A percentile compares a stretch with the other conserved stretches of the same genome.
phyloP scores from a whole-genome alignment of 2,888 invertebrate species.

The Drosophila helvetica region DNA sequence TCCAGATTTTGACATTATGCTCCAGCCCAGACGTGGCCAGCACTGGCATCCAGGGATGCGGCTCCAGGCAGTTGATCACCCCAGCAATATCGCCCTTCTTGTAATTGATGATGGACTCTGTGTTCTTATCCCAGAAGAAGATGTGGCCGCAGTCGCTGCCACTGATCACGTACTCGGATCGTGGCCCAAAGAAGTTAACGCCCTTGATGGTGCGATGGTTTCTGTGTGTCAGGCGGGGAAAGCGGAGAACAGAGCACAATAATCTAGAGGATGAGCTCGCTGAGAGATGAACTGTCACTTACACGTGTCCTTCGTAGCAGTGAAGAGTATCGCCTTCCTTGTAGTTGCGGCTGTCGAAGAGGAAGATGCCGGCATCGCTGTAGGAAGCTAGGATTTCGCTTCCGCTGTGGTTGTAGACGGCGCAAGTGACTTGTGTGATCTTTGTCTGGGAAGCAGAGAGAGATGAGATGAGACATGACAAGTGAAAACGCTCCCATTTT shows the following conservation, averaged over 20 bases:
- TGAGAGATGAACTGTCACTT: conserved; percentile 39
- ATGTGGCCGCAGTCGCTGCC: conserved; percentile 96
- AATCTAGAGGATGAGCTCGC: background rate
- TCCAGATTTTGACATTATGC: conserved; percentile 96
- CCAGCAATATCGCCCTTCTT: conserved; percentile 92
- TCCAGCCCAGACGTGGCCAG: conserved; percentile 95
- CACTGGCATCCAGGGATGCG: conserved; percentile 94
- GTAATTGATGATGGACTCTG: conserved; percentile 95
- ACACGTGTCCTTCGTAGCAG: conserved; percentile 87
- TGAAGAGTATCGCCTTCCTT: conserved; percentile 84
- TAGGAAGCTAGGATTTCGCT: conserved; percentile 96
- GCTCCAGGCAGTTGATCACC: conserved; percentile 95
- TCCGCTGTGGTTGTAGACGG: conserved; percentile 95
- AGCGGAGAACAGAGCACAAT: background rate
- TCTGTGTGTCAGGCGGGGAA: conserved; percentile 76
- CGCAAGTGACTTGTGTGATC: conserved; percentile 90
- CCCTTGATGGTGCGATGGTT: conserved; percentile 93
- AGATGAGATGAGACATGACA: conserved; percentile 2
- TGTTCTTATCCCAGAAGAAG: conserved; percentile 95
- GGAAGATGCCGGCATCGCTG: conserved; percentile 95
- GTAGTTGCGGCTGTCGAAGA: conserved; percentile 89
- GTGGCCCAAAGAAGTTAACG: conserved; percentile 96
- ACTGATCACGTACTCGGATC: conserved; percentile 94
- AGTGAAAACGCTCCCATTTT: conserved; percentile 10
- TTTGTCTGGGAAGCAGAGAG: conserved; percentile 45